phyloP scores from a whole-genome alignment of 1,140 invertebrate genomes.

The Pseudomyrmex dendroicus region DNA sequence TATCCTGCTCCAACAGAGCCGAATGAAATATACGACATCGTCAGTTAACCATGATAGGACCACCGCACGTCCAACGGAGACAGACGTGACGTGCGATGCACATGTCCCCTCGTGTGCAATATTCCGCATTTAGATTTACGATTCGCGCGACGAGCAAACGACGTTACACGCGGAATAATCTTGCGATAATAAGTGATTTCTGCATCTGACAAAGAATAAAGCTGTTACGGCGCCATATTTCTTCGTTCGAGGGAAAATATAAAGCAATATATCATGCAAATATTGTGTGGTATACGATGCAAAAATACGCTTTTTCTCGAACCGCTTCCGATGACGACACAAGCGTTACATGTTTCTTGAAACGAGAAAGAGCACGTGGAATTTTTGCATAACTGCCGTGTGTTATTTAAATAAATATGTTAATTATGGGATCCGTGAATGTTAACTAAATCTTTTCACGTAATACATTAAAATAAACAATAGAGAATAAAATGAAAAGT shows the following conservation, averaged over 20 bases:
- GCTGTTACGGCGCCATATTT: not conserved
- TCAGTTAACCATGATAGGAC: slow-evolving; percentile 49
- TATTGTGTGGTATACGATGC: slow-evolving; percentile 19
- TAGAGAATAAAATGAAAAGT: not conserved
- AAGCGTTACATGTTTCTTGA: slow-evolving; percentile 14
- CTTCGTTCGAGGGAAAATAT: slow-evolving; percentile 9
- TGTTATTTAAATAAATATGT: not conserved
- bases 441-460: no score
- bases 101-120: not conserved
- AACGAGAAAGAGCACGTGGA: not conserved
- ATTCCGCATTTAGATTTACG: not conserved
- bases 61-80: slow-evolving; percentile 38
- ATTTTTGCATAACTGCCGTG: not conserved
- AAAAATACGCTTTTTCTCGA: slow-evolving; percentile 49
- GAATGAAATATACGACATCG: slow-evolving; percentile 59
- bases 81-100: not conserved
- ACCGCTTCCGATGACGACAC: slow-evolving; percentile 20
- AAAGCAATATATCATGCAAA: slow-evolving; percentile 35
- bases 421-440: not conserved
- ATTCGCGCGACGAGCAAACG: not conserved
- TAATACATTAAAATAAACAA: not conserved
- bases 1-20: slow-evolving; percentile 34
- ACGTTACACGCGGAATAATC: slow-evolving; percentile 16
- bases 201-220: slow-evolving; percentile 35
- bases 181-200: slow-evolving; percentile 16